phyloP scores from a whole-genome alignment of 2,113 vertebrate species.

The Megaptera novaeangliae region DNA sequence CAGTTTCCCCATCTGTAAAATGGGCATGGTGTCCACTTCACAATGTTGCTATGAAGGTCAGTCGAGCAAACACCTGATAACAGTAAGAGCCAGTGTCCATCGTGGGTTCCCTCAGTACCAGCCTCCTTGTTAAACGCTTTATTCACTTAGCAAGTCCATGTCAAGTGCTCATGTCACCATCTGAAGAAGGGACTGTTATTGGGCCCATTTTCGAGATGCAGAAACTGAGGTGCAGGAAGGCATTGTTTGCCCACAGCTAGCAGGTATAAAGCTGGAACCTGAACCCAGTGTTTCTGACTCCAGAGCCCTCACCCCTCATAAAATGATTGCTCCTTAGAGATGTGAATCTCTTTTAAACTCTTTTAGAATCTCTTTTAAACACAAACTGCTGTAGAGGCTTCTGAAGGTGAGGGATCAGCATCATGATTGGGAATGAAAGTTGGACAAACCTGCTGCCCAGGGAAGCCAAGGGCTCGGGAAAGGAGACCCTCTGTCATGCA shows the following conservation, averaged over 20 bases:
- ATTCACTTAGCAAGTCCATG: neutral
- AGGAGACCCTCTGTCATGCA: no score
- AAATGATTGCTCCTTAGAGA: neutral
- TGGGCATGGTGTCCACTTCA: neutral
- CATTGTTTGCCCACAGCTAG: neutral
- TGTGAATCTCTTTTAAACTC: neutral
- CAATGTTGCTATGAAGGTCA: neutral
- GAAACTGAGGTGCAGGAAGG: neutral
- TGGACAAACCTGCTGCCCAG: no score
- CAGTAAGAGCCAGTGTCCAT: fast-evolving
- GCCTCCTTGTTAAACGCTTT: neutral
- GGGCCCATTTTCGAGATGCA: neutral
- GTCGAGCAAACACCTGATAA: neutral
- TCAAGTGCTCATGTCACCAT: neutral
- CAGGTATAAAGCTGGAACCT: neutral
- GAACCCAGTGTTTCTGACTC: neutral
- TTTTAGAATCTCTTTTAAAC: neutral
- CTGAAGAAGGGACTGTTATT: neutral
- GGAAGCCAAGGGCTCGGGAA: no score
- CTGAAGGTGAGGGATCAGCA: no score
- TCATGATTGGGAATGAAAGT: no score
- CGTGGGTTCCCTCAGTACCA: neutral
- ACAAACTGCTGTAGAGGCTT: neutral
- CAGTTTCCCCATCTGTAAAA: neutral
- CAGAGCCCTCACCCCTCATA: neutral